Evolutionary conservation across 2,113 vertebrate species (phyloP).

Genomic region (Ibidorhyncha struthersii): DNA sequence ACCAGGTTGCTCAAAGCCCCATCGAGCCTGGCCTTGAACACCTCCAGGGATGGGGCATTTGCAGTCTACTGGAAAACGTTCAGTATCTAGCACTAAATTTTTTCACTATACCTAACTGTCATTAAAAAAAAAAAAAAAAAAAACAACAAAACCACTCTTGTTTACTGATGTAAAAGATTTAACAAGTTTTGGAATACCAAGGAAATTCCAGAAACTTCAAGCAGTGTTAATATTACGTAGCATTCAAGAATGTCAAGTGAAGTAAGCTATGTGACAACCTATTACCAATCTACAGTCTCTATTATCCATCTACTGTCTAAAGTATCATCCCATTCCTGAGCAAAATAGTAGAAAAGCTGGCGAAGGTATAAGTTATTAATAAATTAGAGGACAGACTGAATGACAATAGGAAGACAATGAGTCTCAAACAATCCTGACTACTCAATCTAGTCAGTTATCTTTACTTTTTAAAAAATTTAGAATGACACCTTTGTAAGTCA

Average conservation of each 20-base stretch:
- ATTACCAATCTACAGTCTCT: not conserved
- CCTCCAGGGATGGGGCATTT: not conserved
- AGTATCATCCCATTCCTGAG: not conserved
- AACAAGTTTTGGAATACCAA: not conserved
- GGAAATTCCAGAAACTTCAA: not conserved
- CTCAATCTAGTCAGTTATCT: not conserved
- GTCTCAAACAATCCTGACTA: not conserved
- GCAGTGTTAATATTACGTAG: not conserved
- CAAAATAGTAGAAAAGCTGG: not conserved
- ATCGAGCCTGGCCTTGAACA: not conserved
- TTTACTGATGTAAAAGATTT: not conserved
- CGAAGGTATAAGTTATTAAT: not conserved
- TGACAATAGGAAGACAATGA: not conserved
- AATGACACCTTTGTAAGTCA: not conserved
- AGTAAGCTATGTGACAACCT: fast-evolving
- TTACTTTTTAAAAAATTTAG: not conserved
- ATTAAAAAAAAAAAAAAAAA: not conserved
- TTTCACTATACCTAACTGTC: not conserved
- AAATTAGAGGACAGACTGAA: not conserved
- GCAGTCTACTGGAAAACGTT: not conserved
- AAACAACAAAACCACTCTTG: no score
- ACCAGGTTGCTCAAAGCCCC: not conserved
- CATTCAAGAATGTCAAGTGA: not conserved
- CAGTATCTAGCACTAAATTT: not conserved
- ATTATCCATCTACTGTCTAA: not conserved